These are phyloP conservation scores for Caenorhabditis inopinata DNA, from an alignment of 1,140 invertebrate genomes.

Conservation along the genomic window DNA sequence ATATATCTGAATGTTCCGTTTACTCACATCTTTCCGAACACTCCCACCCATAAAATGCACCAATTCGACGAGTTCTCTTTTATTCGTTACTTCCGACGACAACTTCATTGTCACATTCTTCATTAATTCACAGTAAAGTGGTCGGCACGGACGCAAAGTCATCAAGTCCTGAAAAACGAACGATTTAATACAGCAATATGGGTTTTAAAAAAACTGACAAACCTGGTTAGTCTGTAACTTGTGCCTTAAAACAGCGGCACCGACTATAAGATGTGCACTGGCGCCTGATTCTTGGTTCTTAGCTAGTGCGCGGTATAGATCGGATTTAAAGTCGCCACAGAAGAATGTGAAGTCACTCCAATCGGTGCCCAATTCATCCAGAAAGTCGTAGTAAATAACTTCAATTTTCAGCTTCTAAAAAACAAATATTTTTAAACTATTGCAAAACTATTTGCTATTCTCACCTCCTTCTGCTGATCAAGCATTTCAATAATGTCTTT, in stretches of 20 bases:
- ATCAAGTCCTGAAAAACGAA: slow-evolving; percentile 73
- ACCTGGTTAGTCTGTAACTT: neutral
- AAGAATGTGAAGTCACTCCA: slow-evolving; percentile 18
- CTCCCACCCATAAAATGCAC: slow-evolving; percentile 92
- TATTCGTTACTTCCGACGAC: slow-evolving; percentile 68
- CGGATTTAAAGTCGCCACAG: neutral
- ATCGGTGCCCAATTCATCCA: neutral
- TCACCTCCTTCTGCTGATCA: neutral
- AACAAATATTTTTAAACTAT: too few relatives aligned
- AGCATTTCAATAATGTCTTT: neutral
- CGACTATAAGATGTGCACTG: neutral
- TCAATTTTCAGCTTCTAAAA: slow-evolving; percentile 70
- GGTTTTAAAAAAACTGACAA: slow-evolving; percentile 51
- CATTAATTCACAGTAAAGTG: slow-evolving; percentile 83
- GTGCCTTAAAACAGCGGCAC: neutral
- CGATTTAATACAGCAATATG: too few relatives aligned
- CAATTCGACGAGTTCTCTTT: slow-evolving; percentile 74
- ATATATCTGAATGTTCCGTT: neutral
- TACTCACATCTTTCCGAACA: slow-evolving; percentile 70
- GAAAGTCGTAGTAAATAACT: neutral
- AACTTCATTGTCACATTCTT: slow-evolving; percentile 79
- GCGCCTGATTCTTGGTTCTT: neutral
- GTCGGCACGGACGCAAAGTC: slow-evolving; percentile 74
- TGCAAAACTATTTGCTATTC: too few relatives aligned
- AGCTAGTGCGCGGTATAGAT: neutral